Conservation (phyloP, 2,888 invertebrate genomes). For the Yponomeuta malinellus region DNA sequence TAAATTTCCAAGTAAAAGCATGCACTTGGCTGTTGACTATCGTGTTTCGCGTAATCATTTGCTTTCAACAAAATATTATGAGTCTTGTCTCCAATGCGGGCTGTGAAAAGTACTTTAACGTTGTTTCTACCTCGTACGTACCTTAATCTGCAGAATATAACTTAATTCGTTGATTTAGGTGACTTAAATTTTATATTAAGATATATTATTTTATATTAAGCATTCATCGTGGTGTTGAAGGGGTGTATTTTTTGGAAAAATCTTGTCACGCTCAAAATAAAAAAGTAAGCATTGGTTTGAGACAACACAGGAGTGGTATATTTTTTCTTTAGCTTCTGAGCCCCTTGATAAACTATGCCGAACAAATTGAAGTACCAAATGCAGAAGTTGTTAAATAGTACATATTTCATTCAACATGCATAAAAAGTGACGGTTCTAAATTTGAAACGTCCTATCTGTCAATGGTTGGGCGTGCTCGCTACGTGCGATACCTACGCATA, state of each 20-base stretch:
- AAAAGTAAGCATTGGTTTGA: too few relatives aligned
- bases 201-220: too few relatives aligned
- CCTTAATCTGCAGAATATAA: too few relatives aligned
- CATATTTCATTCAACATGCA: slow-evolving; percentile 64
- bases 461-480: slow-evolving; percentile 69
- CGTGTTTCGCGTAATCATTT: background rate
- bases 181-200: too few relatives aligned
- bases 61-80: background rate
- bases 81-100: background rate
- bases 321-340: background rate
- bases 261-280: too few relatives aligned
- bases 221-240: too few relatives aligned
- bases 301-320: too few relatives aligned
- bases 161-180: too few relatives aligned
- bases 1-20: background rate
- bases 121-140: background rate
- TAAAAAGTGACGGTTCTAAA: slow-evolving; percentile 66
- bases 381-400: slow-evolving; percentile 44
- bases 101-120: background rate
- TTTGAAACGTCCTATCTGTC: slow-evolving; percentile 71
- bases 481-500: slow-evolving; percentile 24
- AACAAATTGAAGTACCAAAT: slow-evolving; percentile 19
- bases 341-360: background rate
- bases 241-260: too few relatives aligned
- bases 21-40: background rate